Evolutionary conservation across 2,888 invertebrate species (phyloP).

Genomic region (Anodontia alba): DNA sequence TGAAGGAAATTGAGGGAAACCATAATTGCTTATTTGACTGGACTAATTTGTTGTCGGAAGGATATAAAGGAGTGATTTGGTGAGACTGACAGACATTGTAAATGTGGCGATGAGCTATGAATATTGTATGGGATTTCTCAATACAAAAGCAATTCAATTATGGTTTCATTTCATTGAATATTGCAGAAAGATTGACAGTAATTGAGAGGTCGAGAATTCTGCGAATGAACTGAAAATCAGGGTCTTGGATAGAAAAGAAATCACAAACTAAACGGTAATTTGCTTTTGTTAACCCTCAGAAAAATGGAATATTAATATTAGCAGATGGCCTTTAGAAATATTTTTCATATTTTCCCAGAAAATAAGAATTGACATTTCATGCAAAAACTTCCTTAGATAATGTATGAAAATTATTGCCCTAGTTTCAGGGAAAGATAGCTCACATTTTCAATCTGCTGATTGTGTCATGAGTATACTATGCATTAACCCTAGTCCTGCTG

Average conservation of each 20-base stretch:
- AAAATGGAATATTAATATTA: too few relatives aligned
- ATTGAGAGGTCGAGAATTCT: conserved; percentile 15
- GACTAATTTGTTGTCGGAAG: conserved; percentile 54
- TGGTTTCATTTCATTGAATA: conserved; percentile 35
- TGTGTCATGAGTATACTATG: too few relatives aligned
- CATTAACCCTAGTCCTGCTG: too few relatives aligned
- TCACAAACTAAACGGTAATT: conserved; percentile 8
- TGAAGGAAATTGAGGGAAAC: conserved; percentile 24
- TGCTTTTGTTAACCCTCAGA: neutral
- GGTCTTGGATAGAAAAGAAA: neutral
- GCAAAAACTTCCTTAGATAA: too few relatives aligned
- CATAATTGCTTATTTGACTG: conserved; percentile 63
- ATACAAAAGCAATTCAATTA: conserved; percentile 45
- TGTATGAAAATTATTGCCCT: too few relatives aligned
- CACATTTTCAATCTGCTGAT: too few relatives aligned
- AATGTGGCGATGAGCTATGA: conserved; percentile 41
- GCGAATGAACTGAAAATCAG: conserved; percentile 8
- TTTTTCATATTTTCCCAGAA: too few relatives aligned
- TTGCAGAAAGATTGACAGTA: conserved; percentile 18
- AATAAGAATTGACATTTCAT: too few relatives aligned
- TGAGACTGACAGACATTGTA: conserved; percentile 56
- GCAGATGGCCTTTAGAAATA: too few relatives aligned
- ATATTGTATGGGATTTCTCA: conserved; percentile 51
- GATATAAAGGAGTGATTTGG: conserved; percentile 40
- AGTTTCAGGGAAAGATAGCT: too few relatives aligned